phyloP scores from a whole-genome alignment of 2,113 vertebrate genomes.

The Solea senegalensis region DNA sequence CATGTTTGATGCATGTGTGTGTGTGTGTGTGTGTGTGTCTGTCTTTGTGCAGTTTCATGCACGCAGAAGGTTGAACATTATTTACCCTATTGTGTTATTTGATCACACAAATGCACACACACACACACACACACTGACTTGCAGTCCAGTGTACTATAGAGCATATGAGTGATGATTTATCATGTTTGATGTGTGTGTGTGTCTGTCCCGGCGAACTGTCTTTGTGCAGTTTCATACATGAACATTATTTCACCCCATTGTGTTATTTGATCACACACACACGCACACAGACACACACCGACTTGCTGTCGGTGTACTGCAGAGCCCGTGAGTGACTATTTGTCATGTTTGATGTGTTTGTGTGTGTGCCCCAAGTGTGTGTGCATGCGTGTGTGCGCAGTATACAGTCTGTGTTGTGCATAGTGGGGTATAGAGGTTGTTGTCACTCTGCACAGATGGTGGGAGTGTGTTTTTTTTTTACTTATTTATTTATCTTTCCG shows the following conservation, averaged over 20 bases:
- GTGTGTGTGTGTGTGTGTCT: conserved; percentile 16
- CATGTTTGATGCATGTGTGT: conserved; percentile 63
- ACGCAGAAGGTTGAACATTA: not conserved
- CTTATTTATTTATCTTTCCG: conserved; percentile 34
- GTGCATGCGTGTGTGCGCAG: conserved; percentile 43
- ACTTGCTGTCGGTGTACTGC: conserved; percentile 17
- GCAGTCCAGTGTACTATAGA: no score
- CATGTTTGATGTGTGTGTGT: not conserved
- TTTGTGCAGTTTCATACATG: conserved; percentile 20
- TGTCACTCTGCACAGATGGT: conserved; percentile 85
- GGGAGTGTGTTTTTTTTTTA: conserved; percentile 59
- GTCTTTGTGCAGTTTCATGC: conserved; percentile 27
- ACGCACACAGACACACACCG: conserved; percentile 1
- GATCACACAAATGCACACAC: not conserved
- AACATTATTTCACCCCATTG: not conserved
- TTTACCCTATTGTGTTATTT: no score
- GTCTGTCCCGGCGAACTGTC: conserved; percentile 7
- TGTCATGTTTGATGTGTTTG: conserved; percentile 63
- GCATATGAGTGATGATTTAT: no score
- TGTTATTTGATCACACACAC: not conserved
- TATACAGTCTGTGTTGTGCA: conserved; percentile 69
- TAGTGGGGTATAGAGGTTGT: conserved; percentile 78
- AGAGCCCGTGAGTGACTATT: conserved; percentile 49
- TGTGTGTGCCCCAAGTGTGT: conserved; percentile 24
- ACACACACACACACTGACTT: conserved; percentile 12